phyloP scores from a whole-genome alignment of 1,140 invertebrate species.

The Achroia grisella region DNA sequence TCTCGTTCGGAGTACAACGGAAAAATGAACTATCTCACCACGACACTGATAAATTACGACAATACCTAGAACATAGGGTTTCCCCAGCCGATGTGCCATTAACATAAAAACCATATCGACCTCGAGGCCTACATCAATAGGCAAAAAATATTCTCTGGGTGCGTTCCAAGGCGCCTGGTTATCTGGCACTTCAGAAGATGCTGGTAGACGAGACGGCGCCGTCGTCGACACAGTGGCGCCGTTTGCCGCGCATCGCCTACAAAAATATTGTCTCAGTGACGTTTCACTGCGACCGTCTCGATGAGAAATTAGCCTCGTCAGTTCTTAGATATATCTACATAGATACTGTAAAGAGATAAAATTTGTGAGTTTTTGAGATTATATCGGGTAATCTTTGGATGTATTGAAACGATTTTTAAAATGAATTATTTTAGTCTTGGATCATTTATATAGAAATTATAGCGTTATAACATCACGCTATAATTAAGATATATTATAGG shows the following conservation, averaged over 20 bases:
- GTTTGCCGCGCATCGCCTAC: too few species aligned
- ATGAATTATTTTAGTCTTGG: too few species aligned
- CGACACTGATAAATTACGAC: constrained; percentile 59
- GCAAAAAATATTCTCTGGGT: constrained; percentile 60
- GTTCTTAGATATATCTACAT: too few species aligned
- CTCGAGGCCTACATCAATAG: constrained; percentile 57
- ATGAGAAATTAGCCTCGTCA: background rate
- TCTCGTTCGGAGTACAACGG: background rate
- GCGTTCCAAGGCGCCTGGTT: constrained; percentile 46
- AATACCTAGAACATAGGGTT: constrained; percentile 49
- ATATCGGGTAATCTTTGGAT: too few species aligned
- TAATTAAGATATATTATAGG: too few species aligned
- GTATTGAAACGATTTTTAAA: too few species aligned
- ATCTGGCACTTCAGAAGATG: constrained; percentile 24
- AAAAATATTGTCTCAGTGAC: too few species aligned
- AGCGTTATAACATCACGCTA: too few species aligned
- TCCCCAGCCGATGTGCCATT: constrained; percentile 45
- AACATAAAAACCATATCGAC: constrained; percentile 53
- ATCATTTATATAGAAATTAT: too few species aligned
- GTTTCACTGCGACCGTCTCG: too few species aligned
- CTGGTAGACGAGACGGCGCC: constrained; percentile 53
- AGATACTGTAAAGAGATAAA: too few species aligned
- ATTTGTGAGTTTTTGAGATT: too few species aligned
- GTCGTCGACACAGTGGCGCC: constrained; percentile 34
- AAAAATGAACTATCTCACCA: constrained; percentile 29